Evolutionary conservation across 1,140 invertebrate genomes (phyloP), one percentile per base, ranked within the genome.

Genomic region (Nasonia vitripennis): DNA sequence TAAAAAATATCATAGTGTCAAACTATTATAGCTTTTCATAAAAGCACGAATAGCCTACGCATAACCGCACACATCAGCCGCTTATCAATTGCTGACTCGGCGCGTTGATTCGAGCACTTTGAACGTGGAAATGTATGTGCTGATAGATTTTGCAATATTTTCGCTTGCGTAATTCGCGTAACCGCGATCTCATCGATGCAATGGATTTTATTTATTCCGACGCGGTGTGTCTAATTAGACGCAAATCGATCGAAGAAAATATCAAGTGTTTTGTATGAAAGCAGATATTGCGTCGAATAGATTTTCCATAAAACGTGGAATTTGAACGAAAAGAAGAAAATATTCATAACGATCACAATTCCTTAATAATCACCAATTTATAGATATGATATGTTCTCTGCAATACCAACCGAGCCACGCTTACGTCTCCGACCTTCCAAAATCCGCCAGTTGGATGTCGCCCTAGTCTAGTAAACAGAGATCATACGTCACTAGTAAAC

Each of bases 81-180:
- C 89, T 91, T 92, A 92, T 92, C 90, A 91, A 89, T 90, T 91
- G 90, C 90, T 92, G 90, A 91, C 89, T 91, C 84, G 82, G 89
- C 89, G 89, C 89, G 71, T 78, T 78, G n/a, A 78, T 83, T 83
- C 55, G n/a, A 31, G 41, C 41, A 45, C 9, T 41, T 55, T 81
- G n/a, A 80, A 34, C 14, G 27, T 80, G 41, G 9, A 45, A 45
- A 37, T 37, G 34, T 5, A 37, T 37, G 41, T 9, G 9, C 41
- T 45, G 41, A 45, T 7, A 45, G 20, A 20, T 17, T 41, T 23
- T 80, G 67, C 48, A 68, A 34, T 79, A 45, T 67, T 45, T 80
- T 41, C 20, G 23, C 41, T 68, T 80, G 20, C 23, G 12, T 45
- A 80, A 80, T 80, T 70, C 34, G 20, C 27, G 20, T 45, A 68